These are phyloP conservation scores for Rhysida immarginata DNA, from an alignment of 1,140 invertebrate genomes.

Conservation along the genomic window DNA sequence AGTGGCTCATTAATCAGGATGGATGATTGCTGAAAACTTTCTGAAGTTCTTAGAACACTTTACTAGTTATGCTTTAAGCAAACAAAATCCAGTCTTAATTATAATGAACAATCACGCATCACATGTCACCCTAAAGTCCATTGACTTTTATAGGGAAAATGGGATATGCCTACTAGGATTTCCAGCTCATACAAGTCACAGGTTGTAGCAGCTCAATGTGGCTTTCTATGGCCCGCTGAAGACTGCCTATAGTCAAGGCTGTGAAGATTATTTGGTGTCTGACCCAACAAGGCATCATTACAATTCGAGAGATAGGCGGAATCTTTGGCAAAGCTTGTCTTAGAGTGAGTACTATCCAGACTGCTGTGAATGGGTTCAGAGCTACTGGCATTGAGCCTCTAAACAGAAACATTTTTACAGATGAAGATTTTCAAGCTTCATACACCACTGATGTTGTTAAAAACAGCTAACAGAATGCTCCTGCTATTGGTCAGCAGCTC, in stretches of 20 bases:
- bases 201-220: not conserved
- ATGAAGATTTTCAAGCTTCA: slow-evolving; percentile 11
- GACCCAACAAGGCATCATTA: not conserved
- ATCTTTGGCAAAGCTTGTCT: not conserved
- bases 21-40: not conserved
- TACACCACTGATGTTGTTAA: slow-evolving; percentile 11
- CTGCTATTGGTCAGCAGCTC: not conserved
- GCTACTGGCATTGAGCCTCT: slow-evolving; percentile 16
- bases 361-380: slow-evolving; percentile 14
- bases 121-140: not conserved
- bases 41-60: not conserved
- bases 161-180: not conserved
- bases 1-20: not conserved
- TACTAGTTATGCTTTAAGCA: not conserved
- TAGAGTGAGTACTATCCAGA: not conserved
- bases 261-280: not conserved
- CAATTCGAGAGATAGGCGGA: not conserved
- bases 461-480: not conserved
- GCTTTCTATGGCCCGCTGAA: not conserved
- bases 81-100: not conserved
- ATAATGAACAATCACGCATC: not conserved
- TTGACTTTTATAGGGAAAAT: not conserved
- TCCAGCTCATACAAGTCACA: not conserved
- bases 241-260: not conserved
- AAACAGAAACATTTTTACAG: slow-evolving; percentile 15